Percentiles rank a stretch among this genome's conserved stretches.
Evolutionary conservation across 2,797 vertebrate species (phyloP).

Genomic region (Sebastes taczanowskii): DNA sequence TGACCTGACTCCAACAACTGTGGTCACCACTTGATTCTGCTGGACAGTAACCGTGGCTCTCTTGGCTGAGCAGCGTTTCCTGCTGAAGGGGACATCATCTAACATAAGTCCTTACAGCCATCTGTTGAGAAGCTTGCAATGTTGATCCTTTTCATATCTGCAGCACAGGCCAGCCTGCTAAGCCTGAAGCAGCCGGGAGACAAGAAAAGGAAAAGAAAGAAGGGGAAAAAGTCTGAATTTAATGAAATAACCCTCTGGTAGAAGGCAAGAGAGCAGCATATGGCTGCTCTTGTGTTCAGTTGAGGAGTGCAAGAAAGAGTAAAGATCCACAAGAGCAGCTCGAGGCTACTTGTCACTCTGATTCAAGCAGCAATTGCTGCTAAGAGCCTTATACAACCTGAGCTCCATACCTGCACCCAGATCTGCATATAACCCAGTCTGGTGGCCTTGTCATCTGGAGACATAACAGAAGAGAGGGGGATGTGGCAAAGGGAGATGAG

Average conservation of each 20-base stretch:
- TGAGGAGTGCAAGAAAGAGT: conserved; percentile 35
- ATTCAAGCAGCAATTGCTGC: conserved; percentile 51
- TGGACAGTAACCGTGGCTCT: conserved; percentile 49
- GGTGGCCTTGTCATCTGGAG: conserved; percentile 37
- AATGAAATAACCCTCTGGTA: conserved; percentile 40
- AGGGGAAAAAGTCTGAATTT: conserved; percentile 21
- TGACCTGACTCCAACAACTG: conserved; percentile 63
- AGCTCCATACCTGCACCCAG: conserved; percentile 31
- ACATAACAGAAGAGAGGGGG: conserved; percentile 7
- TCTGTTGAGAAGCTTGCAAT: conserved; percentile 55
- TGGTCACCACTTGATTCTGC: conserved; percentile 56
- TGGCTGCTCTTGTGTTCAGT: conserved; percentile 41
- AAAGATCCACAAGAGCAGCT: conserved; percentile 53
- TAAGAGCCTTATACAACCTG: conserved; percentile 48
- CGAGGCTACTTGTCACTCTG: conserved; percentile 61
- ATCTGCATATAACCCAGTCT: conserved; percentile 39
- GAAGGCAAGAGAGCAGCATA: conserved; percentile 39
- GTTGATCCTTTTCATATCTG: conserved; percentile 56
- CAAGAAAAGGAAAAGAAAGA: conserved; percentile 11
- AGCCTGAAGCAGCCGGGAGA: conserved; percentile 46
- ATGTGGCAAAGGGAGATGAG: conserved; percentile 7
- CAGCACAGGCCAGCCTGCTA: conserved; percentile 34
- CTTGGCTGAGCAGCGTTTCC: conserved; percentile 43
- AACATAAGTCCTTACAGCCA: conserved; percentile 57
- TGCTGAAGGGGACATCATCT: conserved; percentile 56